Conservation (phyloP, 2,113 vertebrate genomes). For the Dasyprocta punctata region DNA sequence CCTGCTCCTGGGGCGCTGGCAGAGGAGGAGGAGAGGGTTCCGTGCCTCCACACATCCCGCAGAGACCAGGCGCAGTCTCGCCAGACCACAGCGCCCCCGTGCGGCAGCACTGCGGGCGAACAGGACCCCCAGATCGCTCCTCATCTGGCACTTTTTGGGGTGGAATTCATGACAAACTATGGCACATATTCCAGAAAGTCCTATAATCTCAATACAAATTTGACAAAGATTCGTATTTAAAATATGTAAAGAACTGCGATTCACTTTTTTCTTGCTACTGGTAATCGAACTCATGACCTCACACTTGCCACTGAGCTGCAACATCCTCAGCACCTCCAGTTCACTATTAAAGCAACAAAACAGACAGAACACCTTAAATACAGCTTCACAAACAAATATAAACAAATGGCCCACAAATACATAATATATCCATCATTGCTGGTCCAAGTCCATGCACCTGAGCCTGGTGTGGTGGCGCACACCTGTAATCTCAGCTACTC, state of each 20-base stretch:
- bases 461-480: neutral
- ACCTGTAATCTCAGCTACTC: neutral
- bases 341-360: neutral
- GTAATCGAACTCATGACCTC: too few relatives aligned
- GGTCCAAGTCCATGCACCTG: neutral
- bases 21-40: too few relatives aligned
- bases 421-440: neutral
- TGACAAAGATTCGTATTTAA: neutral
- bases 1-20: neutral
- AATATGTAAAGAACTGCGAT: neutral
- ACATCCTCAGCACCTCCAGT: neutral
- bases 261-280: neutral
- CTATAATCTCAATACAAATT: neutral
- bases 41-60: neutral
- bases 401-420: neutral
- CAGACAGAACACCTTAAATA: neutral
- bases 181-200: neutral
- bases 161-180: neutral
- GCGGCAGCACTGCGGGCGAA: neutral
- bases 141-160: neutral
- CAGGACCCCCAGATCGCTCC: neutral
- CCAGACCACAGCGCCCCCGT: neutral
- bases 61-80: neutral
- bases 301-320: too few relatives aligned
- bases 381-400: constrained; percentile 9